A percentile compares a stretch with the other conserved stretches of the same genome.
Conservation (phyloP, 2,888 invertebrate genomes). For the Lathronympha strigana region DNA sequence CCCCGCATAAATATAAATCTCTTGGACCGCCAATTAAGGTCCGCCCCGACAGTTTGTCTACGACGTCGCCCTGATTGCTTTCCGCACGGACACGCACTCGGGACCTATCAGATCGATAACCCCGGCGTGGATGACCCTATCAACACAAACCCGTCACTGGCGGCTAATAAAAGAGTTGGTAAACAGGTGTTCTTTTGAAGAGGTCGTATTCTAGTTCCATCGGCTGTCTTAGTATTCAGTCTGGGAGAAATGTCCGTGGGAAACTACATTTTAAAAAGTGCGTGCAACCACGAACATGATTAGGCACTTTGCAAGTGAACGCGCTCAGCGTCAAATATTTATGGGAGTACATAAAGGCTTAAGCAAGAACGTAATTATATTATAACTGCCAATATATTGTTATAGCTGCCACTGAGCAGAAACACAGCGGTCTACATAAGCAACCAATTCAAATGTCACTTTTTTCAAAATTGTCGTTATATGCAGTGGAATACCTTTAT, state of each 20-base stretch:
- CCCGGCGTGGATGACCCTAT: slow-evolving; percentile 45
- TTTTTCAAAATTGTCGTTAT: not conserved
- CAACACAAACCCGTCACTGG: slow-evolving; percentile 22
- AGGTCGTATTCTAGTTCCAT: not conserved
- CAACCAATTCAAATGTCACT: not conserved
- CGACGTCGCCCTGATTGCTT: slow-evolving; percentile 83
- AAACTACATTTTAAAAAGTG: not conserved
- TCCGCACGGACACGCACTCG: slow-evolving; percentile 59
- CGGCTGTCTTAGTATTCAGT: too few relatives aligned
- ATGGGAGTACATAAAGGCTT: not conserved
- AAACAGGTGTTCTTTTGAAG: slow-evolving; percentile 15
- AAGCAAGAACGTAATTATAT: too few relatives aligned
- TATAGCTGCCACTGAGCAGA: too few relatives aligned
- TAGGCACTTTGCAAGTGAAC: not conserved
- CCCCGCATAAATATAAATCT: slow-evolving; percentile 84
- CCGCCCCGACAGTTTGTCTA: slow-evolving; percentile 83
- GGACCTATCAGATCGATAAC: slow-evolving; percentile 54
- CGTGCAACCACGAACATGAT: not conserved
- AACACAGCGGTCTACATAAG: not conserved
- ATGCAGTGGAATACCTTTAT: not conserved
- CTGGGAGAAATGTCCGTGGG: too few relatives aligned
- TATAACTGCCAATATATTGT: too few relatives aligned
- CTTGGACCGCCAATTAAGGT: slow-evolving; percentile 82
- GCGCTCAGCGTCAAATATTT: too few relatives aligned
- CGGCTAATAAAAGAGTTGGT: slow-evolving; percentile 25